Evolutionary conservation across 2,888 invertebrate genomes (phyloP).

Genomic region (Troglohyphantes excavatus): DNA sequence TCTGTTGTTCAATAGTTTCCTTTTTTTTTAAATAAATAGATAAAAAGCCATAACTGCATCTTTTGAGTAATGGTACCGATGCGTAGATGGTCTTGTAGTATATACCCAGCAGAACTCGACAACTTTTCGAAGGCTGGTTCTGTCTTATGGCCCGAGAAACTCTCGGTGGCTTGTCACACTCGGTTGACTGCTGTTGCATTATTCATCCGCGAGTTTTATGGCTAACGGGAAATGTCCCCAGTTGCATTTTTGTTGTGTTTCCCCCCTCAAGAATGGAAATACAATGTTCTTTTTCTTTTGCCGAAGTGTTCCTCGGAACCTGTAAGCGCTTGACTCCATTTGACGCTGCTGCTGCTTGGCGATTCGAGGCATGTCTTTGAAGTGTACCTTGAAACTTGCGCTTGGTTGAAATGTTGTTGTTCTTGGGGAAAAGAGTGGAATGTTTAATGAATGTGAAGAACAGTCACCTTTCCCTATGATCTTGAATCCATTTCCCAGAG

Average conservation of each 20-base stretch:
- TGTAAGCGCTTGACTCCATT: slow-evolving; percentile 24
- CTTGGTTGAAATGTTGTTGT: too few species aligned
- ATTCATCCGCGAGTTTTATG: slow-evolving; percentile 45
- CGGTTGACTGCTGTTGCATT: slow-evolving; percentile 43
- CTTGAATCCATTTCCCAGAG: too few species aligned
- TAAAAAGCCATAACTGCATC: slow-evolving; percentile 26
- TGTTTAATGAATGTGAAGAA: too few species aligned
- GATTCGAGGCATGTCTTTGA: slow-evolving; percentile 16
- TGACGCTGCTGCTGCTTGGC: slow-evolving; percentile 21
- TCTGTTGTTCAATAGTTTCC: neutral
- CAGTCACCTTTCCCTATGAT: too few species aligned
- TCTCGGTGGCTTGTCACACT: slow-evolving; percentile 48
- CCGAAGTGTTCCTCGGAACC: neutral
- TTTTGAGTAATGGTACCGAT: slow-evolving; percentile 46
- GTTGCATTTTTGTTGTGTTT: slow-evolving; percentile 23
- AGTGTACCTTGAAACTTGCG: slow-evolving; percentile 4
- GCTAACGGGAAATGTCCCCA: slow-evolving; percentile 54
- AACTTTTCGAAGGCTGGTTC: slow-evolving; percentile 8
- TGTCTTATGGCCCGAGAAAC: slow-evolving; percentile 18
- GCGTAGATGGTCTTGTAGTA: slow-evolving; percentile 36
- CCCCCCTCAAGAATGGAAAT: neutral
- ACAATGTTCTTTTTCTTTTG: neutral
- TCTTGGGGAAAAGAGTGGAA: too few species aligned
- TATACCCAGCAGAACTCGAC: neutral
- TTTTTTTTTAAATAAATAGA: slow-evolving; percentile 22